Conservation (phyloP, 2,888 invertebrate genomes). For the Colletes collaris region DNA sequence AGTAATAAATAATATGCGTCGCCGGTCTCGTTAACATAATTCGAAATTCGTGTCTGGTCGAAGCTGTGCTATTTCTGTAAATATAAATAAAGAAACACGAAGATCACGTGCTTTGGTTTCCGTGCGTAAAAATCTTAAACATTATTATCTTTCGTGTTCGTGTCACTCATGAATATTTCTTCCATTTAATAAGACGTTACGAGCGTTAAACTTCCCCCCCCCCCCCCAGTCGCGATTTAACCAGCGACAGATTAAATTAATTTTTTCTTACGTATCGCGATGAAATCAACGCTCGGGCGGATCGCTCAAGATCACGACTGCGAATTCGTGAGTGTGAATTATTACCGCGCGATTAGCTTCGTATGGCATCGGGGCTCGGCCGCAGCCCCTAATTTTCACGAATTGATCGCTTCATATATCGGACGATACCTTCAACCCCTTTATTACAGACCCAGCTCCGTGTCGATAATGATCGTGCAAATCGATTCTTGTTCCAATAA, state of each 20-base stretch:
- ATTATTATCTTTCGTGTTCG: no score
- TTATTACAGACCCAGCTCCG: constrained; percentile 43
- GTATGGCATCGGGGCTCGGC: background rate
- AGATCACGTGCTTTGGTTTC: no score
- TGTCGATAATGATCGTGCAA: constrained; percentile 46
- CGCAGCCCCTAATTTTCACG: constrained; percentile 26
- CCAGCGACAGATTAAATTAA: constrained; percentile 21
- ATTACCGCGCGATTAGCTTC: constrained; percentile 13
- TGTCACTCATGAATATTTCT: no score
- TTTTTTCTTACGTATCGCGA: constrained; percentile 5
- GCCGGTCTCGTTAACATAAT: no score
- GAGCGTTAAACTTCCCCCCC: background rate
- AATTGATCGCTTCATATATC: constrained; percentile 54
- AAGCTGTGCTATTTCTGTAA: background rate
- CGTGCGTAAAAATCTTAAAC: no score
- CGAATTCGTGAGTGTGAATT: constrained; percentile 41
- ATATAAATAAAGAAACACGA: no score
- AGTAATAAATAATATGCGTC: no score
- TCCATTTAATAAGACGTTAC: constrained; percentile 11
- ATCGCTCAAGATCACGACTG: constrained; percentile 11
- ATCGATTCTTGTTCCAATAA: constrained; percentile 33
- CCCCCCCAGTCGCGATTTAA: background rate
- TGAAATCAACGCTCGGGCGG: background rate
- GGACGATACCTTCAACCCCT: constrained; percentile 1
- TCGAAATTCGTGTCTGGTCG: no score